Evolutionary conservation across 2,888 invertebrate species (phyloP).

Genomic region (Drosophila diplacantha): DNA sequence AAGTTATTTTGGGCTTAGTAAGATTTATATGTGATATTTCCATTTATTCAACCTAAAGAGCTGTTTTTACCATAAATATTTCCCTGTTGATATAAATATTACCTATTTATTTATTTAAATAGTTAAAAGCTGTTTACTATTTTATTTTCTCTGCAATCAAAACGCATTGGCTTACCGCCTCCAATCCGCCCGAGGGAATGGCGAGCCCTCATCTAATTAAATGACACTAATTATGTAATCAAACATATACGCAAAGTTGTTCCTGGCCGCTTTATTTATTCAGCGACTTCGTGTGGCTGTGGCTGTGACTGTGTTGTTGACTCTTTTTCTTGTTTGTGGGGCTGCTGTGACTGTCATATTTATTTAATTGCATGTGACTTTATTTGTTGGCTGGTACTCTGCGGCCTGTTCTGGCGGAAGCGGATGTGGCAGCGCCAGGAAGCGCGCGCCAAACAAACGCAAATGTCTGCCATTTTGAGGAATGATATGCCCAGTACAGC

Average conservation of each 20-base stretch:
- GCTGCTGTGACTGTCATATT: conserved; percentile 57
- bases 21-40: not conserved
- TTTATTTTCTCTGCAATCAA: not conserved
- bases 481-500: conserved; percentile 60
- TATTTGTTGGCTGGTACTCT: conserved; percentile 43
- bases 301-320: conserved; percentile 13
- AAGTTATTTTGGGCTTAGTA: no score
- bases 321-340: conserved; percentile 28
- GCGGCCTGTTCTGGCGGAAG: conserved; percentile 48
- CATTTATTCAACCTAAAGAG: not conserved
- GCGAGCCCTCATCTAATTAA: conserved; percentile 27
- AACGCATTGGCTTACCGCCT: not conserved
- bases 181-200: conserved; percentile 8
- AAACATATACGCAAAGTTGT: conserved; percentile 43
- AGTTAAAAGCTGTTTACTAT: not conserved
- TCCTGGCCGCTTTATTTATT: conserved; percentile 31
- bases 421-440: conserved; percentile 72
- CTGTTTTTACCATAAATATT: not conserved
- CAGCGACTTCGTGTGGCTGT: conserved; percentile 33
- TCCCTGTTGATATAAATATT: not conserved
- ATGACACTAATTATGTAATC: conserved; percentile 60
- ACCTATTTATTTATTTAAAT: not conserved
- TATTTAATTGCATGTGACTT: conserved; percentile 70
- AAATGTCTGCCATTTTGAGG: conserved; percentile 71
- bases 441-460: conserved; percentile 71